Conservation (phyloP, 2,888 invertebrate species). For the Thysanoteuthis rhombus region DNA sequence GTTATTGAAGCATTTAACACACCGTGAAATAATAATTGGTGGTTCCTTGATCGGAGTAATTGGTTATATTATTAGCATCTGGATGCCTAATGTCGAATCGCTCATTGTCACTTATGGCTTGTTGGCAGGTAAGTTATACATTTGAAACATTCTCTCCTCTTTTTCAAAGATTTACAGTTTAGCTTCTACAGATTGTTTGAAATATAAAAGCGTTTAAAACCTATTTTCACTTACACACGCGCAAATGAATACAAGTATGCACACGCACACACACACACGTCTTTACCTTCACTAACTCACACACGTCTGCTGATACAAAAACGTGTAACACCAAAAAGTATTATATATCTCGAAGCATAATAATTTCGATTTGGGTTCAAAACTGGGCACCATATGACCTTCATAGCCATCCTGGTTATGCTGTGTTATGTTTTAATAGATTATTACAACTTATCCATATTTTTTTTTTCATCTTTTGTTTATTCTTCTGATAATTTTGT, state of each 20-base stretch:
- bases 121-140: neutral
- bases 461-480: no score
- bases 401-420: no score
- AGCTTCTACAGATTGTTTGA: no score
- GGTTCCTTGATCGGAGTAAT: neutral
- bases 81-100: slow-evolving; percentile 19
- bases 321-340: neutral
- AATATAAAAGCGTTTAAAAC: neutral
- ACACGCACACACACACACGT: neutral
- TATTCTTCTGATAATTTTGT: no score
- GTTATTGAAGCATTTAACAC: neutral
- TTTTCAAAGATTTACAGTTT: neutral
- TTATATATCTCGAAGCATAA: no score
- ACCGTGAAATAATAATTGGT: neutral
- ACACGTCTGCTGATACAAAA: neutral
- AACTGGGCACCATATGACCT: no score
- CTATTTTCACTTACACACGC: neutral
- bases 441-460: no score
- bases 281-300: no score
- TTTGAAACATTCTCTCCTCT: no score
- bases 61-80: slow-evolving; percentile 15
- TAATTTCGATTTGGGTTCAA: no score
- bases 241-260: neutral
- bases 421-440: no score
- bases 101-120: neutral